Conservation (phyloP, 2,113 vertebrate genomes). For the Dipodomys spectabilis region DNA sequence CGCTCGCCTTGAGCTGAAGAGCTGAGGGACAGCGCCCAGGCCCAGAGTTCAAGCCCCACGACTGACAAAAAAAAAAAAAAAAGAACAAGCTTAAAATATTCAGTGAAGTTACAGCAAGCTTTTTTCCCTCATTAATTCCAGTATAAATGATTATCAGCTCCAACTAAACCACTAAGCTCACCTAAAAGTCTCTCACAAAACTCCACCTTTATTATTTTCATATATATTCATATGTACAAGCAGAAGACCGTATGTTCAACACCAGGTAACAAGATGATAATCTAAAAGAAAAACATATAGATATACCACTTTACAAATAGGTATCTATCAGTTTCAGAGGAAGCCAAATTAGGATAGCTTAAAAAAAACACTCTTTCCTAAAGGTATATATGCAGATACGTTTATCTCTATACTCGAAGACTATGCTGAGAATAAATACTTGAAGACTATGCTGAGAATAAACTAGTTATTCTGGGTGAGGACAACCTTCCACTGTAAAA, state of each 20-base stretch:
- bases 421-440: background rate
- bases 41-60: no score
- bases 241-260: background rate
- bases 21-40: no score
- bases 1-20: no score
- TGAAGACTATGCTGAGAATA: background rate
- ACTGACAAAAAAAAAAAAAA: no score
- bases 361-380: background rate
- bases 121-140: background rate
- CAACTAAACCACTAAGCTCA: background rate
- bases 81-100: slow-evolving; percentile 16
- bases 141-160: slow-evolving; percentile 44
- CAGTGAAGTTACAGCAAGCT: background rate
- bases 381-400: background rate
- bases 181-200: background rate
- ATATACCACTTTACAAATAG: background rate
- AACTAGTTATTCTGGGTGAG: background rate
- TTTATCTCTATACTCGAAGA: background rate
- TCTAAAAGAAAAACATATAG: slow-evolving; percentile 46
- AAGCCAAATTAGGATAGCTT: background rate
- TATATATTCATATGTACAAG: background rate
- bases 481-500: background rate
- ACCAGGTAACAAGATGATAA: slow-evolving; percentile 4
- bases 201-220: slow-evolving; percentile 14
- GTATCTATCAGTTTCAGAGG: background rate